Evolutionary conservation across 1,140 invertebrate species (phyloP).

Genomic region (Dreissena polymorpha): DNA sequence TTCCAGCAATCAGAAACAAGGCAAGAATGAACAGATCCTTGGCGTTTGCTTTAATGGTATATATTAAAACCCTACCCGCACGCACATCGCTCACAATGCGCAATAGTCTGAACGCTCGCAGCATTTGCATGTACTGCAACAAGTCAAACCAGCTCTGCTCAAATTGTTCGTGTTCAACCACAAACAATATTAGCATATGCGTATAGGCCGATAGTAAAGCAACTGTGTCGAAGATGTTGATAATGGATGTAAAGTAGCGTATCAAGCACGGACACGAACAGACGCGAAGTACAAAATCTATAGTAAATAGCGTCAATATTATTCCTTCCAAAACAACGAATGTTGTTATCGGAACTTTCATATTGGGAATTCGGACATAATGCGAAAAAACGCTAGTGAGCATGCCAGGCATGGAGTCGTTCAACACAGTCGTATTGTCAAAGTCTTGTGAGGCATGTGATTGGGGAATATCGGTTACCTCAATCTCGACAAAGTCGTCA

Average conservation of each 20-base stretch:
- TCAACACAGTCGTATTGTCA: too few relatives aligned
- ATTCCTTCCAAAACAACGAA: conserved; percentile 14
- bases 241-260: conserved; percentile 42
- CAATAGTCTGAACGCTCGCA: conserved; percentile 45
- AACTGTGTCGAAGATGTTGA: conserved; percentile 42
- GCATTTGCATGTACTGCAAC: conserved; percentile 32
- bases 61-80: conserved; percentile 40
- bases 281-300: conserved; percentile 38
- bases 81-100: conserved; percentile 27
- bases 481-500: too few relatives aligned
- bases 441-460: too few relatives aligned
- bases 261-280: conserved; percentile 29
- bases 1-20: conserved; percentile 26
- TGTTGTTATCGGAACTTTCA: conserved; percentile 9
- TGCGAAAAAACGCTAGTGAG: too few relatives aligned
- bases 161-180: background rate
- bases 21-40: conserved; percentile 38
- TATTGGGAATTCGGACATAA: conserved; percentile 23
- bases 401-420: too few relatives aligned
- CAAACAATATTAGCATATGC: background rate
- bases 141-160: conserved; percentile 17
- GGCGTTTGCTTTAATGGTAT: conserved; percentile 1
- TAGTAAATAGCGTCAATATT: conserved; percentile 25
- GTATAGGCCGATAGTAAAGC: conserved; percentile 33
- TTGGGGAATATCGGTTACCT: too few relatives aligned